These are phyloP conservation scores for Psittacula echo DNA, from an alignment of 2,797 vertebrate species.

Conservation along the genomic window DNA sequence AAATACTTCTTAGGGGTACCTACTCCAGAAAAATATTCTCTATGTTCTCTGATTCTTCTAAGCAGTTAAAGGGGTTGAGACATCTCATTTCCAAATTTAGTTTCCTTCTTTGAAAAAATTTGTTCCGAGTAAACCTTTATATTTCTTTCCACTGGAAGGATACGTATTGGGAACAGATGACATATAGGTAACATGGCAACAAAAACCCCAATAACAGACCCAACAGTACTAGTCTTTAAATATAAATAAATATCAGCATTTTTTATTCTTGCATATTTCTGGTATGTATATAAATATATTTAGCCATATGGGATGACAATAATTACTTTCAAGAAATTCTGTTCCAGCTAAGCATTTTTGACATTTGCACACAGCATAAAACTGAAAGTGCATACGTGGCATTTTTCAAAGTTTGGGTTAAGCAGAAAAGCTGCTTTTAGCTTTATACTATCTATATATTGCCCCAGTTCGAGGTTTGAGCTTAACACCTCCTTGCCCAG, in stretches of 20 bases:
- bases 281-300: not conserved
- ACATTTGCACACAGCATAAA: conserved; percentile 33
- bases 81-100: not conserved
- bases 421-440: conserved; percentile 46
- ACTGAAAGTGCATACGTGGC: conserved; percentile 7
- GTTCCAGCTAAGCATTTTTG: conserved; percentile 54
- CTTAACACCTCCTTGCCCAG: not conserved
- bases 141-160: not conserved
- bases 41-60: not conserved
- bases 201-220: not conserved
- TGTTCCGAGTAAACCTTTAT: not conserved
- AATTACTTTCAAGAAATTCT: conserved; percentile 50
- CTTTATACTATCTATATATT: not conserved
- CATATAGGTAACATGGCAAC: not conserved
- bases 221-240: not conserved
- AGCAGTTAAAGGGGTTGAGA: not conserved
- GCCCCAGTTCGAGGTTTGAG: not conserved
- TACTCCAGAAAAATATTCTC: not conserved
- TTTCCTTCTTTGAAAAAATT: not conserved
- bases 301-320: not conserved
- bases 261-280: conserved; percentile 9
- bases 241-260: not conserved
- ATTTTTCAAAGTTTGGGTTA: conserved; percentile 23
- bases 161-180: not conserved
- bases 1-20: not conserved